These are phyloP conservation scores for Eristalis tenax DNA, from an alignment of 2,888 invertebrate genomes.

Conservation along the genomic window DNA sequence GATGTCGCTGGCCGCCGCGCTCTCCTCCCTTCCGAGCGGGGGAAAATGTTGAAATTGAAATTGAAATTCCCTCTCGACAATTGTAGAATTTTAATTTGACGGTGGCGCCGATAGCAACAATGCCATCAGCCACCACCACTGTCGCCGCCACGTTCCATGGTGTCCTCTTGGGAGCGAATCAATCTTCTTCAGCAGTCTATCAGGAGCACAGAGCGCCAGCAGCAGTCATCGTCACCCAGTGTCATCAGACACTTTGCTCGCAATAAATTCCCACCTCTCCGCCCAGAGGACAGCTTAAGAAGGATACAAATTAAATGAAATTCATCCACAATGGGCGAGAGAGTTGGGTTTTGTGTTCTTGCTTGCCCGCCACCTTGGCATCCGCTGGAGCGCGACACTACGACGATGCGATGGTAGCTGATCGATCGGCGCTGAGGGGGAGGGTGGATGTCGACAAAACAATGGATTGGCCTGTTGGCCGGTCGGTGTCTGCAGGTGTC, in stretches of 20 bases:
- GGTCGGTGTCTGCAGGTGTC: too few species aligned
- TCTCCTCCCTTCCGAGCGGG: not conserved
- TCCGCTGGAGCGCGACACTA: not conserved
- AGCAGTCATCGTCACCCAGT: conserved; percentile 2
- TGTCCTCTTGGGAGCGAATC: not conserved
- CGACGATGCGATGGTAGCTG: not conserved
- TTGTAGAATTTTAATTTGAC: conserved; percentile 13
- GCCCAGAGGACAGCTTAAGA: conserved; percentile 7
- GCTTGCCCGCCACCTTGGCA: not conserved
- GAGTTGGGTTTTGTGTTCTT: not conserved
- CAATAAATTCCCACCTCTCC: conserved; percentile 2
- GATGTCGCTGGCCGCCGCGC: not conserved
- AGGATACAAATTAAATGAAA: conserved; percentile 16
- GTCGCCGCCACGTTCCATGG: not conserved
- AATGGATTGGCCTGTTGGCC: too few species aligned
- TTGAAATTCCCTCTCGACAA: conserved; percentile 13
- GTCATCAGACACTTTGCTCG: not conserved
- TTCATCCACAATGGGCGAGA: not conserved
- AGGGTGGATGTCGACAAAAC: too few species aligned
- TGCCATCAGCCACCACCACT: not conserved
- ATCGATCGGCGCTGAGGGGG: not conserved
- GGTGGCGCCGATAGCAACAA: conserved; percentile 5
- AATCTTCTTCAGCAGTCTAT: conserved; percentile 1
- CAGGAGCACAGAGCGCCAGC: not conserved
- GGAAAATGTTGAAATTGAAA: not conserved